Evolutionary conservation across 2,888 invertebrate genomes (phyloP).

Genomic region (Amphipyra tragopoginis): DNA sequence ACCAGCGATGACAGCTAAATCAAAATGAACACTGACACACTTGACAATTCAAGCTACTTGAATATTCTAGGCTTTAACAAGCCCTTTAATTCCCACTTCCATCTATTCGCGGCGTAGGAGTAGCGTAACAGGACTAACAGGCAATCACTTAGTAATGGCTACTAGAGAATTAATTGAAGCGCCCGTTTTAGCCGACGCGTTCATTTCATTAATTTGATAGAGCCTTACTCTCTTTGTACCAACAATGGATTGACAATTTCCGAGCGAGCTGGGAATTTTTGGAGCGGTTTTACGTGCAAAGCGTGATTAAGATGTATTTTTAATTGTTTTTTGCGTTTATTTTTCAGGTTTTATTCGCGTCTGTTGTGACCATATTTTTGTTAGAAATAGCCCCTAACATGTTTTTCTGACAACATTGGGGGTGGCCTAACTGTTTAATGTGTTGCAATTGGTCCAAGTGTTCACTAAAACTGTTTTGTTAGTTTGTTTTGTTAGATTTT

Average conservation of each 20-base stretch:
- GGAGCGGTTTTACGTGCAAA: not conserved
- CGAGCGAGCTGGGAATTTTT: not conserved
- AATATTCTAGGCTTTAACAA: conserved; percentile 31
- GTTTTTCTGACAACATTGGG: too few species aligned
- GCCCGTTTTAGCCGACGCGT: conserved; percentile 22
- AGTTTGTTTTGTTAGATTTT: too few species aligned
- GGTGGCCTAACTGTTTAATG: too few species aligned
- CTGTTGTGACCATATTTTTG: too few species aligned
- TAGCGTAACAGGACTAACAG: conserved; percentile 22
- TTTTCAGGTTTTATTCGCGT: too few species aligned
- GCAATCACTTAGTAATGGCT: conserved; percentile 59
- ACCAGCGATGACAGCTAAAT: not conserved
- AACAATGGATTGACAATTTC: conserved; percentile 6
- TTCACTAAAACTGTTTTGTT: too few species aligned
- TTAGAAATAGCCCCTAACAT: too few species aligned
- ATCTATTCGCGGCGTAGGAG: conserved; percentile 10
- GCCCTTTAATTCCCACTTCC: conserved; percentile 33
- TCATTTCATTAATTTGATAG: conserved; percentile 45
- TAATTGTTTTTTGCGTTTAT: not conserved
- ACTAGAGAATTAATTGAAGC: conserved; percentile 57
- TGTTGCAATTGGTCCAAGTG: too few species aligned
- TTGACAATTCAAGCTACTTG: conserved; percentile 33
- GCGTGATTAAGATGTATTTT: not conserved
- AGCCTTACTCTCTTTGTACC: conserved; percentile 11
- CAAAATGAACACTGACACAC: conserved; percentile 17